Percentiles rank a stretch among this genome's conserved stretches.
phyloP scores from a whole-genome alignment of 2,113 vertebrate species.

The Myrmecobius fasciatus region DNA sequence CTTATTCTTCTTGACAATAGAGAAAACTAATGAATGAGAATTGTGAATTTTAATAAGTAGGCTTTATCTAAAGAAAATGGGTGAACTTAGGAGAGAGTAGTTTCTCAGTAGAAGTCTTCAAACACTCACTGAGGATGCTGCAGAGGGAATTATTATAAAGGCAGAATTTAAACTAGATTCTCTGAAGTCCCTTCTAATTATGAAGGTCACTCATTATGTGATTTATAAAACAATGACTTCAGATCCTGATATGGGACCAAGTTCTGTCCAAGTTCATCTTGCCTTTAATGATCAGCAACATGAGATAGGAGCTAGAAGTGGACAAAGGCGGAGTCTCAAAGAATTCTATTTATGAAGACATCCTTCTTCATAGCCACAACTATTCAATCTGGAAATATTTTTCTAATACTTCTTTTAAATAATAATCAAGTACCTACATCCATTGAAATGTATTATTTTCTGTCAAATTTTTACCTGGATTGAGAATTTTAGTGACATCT shows the following conservation, averaged over 20 bases:
- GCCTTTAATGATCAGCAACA: background rate
- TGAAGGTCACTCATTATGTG: background rate
- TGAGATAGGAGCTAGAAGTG: background rate
- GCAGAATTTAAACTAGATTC: background rate
- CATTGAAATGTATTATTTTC: slow-evolving; percentile 37
- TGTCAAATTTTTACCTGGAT: slow-evolving; percentile 51
- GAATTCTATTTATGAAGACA: slow-evolving; percentile 32
- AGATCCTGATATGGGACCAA: background rate
- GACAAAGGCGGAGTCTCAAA: background rate
- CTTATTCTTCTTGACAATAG: background rate
- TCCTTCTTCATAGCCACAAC: background rate
- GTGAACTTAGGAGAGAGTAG: background rate
- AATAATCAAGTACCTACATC: slow-evolving; percentile 53
- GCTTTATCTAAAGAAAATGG: background rate
- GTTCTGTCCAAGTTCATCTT: background rate
- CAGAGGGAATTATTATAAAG: background rate
- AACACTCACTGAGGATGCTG: background rate
- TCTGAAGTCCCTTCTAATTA: background rate
- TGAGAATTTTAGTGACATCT: slow-evolving; percentile 45
- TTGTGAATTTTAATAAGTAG: background rate
- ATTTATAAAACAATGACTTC: background rate
- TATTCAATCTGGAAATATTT: slow-evolving; percentile 2
- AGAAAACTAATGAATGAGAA: background rate
- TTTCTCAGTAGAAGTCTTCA: background rate
- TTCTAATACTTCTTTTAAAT: slow-evolving; percentile 59